phyloP scores from a whole-genome alignment of 2,797 vertebrate genomes.

The Synaphobranchus kaupii region DNA sequence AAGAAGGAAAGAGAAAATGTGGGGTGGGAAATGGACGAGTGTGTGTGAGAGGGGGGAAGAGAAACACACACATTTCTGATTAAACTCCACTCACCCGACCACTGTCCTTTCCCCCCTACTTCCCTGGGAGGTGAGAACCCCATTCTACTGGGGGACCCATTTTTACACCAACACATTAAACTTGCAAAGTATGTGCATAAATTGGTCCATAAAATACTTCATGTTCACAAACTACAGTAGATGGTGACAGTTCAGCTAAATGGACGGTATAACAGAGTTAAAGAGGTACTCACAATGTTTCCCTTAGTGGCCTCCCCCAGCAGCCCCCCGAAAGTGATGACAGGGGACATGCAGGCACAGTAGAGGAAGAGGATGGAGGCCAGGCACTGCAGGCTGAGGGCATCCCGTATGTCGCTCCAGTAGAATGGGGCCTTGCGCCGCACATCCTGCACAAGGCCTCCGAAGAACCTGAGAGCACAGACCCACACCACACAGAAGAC shows the following conservation, averaged over 20 bases:
- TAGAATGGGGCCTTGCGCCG: slow-evolving; percentile 93
- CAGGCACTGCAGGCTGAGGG: slow-evolving; percentile 93
- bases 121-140: neutral
- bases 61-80: neutral
- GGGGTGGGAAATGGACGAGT: neutral
- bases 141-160: neutral
- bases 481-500: too few species aligned
- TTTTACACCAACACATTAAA: neutral
- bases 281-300: slow-evolving; percentile 89
- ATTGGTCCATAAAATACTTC: neutral
- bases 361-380: slow-evolving; percentile 98
- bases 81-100: slow-evolving; percentile 10
- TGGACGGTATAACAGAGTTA: neutral
- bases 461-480: slow-evolving; percentile 86
- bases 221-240: neutral
- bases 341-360: slow-evolving; percentile 99
- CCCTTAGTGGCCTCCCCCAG: slow-evolving; percentile 94
- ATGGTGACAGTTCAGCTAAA: neutral
- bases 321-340: slow-evolving; percentile 97
- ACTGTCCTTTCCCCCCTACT: neutral
- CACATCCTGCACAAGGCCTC: slow-evolving; percentile 90
- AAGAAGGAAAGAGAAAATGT: neutral
- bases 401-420: slow-evolving; percentile 96
- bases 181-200: neutral
- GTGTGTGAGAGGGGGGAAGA: neutral